A percentile compares a stretch with the other conserved stretches of the same genome.
These are phyloP conservation scores for Lepus europaeus DNA, from an alignment of 2,113 vertebrate genomes.

Conservation along the genomic window DNA sequence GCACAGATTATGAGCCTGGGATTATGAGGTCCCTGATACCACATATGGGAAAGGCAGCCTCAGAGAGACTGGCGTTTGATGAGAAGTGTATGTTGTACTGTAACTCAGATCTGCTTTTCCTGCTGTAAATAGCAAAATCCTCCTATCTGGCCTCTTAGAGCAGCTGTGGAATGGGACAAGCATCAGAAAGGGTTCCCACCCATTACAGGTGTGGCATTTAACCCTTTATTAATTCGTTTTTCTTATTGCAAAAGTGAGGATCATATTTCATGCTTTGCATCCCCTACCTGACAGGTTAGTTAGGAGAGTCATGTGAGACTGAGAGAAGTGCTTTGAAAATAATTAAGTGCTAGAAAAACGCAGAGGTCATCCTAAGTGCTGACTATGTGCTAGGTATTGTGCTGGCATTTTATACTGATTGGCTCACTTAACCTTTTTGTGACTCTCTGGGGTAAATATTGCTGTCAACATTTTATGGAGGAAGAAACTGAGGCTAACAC, in stretches of 20 bases:
- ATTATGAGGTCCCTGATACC: neutral
- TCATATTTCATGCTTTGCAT: constrained; percentile 35
- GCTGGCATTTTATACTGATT: constrained; percentile 60
- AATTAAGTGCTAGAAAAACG: constrained; percentile 70
- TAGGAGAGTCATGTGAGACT: constrained; percentile 48
- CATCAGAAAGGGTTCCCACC: neutral
- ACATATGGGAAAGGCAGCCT: neutral
- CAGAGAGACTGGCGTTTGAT: neutral
- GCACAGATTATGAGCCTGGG: neutral
- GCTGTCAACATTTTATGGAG: neutral
- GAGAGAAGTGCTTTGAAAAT: constrained; percentile 64
- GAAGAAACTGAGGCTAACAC: constrained; percentile 12
- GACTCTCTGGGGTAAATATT: neutral
- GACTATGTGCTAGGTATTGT: constrained; percentile 52
- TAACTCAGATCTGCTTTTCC: constrained; percentile 39
- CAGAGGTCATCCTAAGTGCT: constrained; percentile 65
- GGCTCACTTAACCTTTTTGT: constrained; percentile 51
- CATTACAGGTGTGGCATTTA: neutral
- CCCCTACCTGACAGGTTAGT: constrained; percentile 32
- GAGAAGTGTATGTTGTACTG: neutral
- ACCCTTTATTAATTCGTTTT: constrained; percentile 54
- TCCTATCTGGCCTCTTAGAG: constrained; percentile 42
- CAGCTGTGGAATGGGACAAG: neutral
- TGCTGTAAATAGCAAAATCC: constrained; percentile 2
- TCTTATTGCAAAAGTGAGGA: constrained; percentile 52